Percentiles rank a stretch among this genome's conserved stretches.
Conservation (phyloP, 2,113 vertebrate species). For the Crotophaga sulcirostris region DNA sequence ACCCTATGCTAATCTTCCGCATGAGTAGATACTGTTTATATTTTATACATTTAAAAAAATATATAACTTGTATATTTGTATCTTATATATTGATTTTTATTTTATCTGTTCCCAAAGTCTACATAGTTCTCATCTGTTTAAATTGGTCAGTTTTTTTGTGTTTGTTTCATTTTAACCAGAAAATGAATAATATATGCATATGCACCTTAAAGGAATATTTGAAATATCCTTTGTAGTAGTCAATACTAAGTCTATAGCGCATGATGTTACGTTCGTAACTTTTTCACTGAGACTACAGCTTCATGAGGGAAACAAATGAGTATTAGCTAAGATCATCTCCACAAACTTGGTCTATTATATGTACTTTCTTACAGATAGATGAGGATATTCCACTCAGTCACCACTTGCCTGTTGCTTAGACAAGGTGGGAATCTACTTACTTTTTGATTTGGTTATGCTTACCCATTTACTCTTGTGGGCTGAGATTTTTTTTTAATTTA, state of each 20-base stretch:
- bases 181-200: not conserved
- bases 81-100: not conserved
- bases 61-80: not conserved
- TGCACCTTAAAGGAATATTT: not conserved
- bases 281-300: not conserved
- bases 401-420: not conserved
- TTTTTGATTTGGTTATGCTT: not conserved
- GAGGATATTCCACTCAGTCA: not conserved
- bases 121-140: not conserved
- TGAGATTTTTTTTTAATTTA: not conserved
- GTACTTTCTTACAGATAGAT: not conserved
- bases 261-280: not conserved
- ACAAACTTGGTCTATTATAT: not conserved
- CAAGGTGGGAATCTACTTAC: not conserved
- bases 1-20: not conserved
- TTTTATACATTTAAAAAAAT: not conserved
- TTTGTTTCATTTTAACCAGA: not conserved
- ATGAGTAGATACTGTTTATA: not conserved
- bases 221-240: not conserved
- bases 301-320: not conserved
- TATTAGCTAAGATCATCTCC: not conserved
- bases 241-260: not conserved
- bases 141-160: not conserved
- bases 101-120: not conserved
- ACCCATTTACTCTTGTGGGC: not conserved